Evolutionary conservation across 2,888 invertebrate genomes (phyloP), one percentile per base, ranked within the genome.

Genomic region (Barypeithes pellucidus): DNA sequence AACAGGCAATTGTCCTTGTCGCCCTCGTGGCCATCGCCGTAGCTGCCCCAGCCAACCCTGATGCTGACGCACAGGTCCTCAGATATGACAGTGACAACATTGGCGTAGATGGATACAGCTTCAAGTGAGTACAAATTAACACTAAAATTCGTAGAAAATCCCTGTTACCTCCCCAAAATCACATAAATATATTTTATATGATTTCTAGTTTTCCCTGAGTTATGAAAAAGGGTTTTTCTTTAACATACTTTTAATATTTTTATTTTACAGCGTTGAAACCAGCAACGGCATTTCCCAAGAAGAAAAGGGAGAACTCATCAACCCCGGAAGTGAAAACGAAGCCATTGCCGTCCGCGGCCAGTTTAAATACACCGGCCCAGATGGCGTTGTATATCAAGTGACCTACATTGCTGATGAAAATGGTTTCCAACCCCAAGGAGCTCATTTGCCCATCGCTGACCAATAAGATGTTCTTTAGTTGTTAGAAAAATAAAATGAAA

Each of bases 281-380:
- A 92, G 91, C 79, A 91, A 92, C 79, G 92, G 92, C 33, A 88
- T 89, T 5, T 88, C 89, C 11, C 88, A 91, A n/a, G 86, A 89
- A 74, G 92, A 92, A 82, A 87, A 90, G 80, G 92, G 89, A 0
- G 86, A 87, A 60, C 84, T 92, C 60, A 85, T 86, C 73, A 91
- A 92, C 83, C 88, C 89, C 1, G 90, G 91, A 11, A 89, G 89
- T 1, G 91, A 92, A 54, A 89, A 91, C 73, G 89, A 90, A 80
- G 88, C 90, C 36, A 87, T 92, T 41, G 87, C 88, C 12, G 88
- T 92, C 16, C 88, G 87, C 33, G 92, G 92, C 29, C 87, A 89
- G 7, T 89, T 90, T 82, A 88, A 89, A 0, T 92, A 90, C 87
- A 85, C 88, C 22, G 90, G 88, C 4, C 88, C 89, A 14, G 90